Evolutionary conservation across 2,888 invertebrate species (phyloP), one percentile per base, ranked within the genome.

Genomic region (Heliconius ismenius): DNA sequence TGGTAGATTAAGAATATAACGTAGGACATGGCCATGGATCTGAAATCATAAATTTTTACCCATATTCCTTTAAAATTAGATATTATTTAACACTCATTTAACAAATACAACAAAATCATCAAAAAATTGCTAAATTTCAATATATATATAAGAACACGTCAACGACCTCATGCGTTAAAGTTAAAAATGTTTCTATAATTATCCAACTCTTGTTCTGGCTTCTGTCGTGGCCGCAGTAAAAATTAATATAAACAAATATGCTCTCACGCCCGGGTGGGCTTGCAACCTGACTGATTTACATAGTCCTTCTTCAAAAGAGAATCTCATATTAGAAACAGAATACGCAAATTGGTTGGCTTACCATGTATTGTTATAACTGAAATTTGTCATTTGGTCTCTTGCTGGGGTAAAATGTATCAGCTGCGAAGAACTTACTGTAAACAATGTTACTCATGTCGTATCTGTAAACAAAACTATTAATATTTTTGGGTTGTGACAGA

Each of bases 211-310:
- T 88, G 92, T 87, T 93, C 93, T 93, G 93, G 92, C 92, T 93
- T 90, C 85, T 93, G 92, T 93, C 93, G 93, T 86, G 92, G 92
- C 90, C 85, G 92, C 91, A 91, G 92, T 93, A 93, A 93, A 93
- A 93, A 92, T 90, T 92, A 88, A 92, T 81, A 90, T 93, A 93
- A 93, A 93, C 93, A 93, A 92, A 91, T 87, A 91, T 85, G 83
- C 84, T 85, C 91, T 88, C 91, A 91, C 91, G 89, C 90, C 84
- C 88, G 92, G 93, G 93, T 93, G 93, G 93, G 84, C 92, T 87
- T 82, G 84, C 83, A 88, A 80, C 84, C 87, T 82, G 74, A 82
- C 82, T 77, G 81, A 83, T 87, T 87, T 75, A 81, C 82, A 84
- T 82, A 83, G 79, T 81, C 81, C 82, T 82, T 78, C 76, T 64